Percentiles rank a stretch among this genome's conserved stretches.
phyloP scores from a whole-genome alignment of 1,140 invertebrate genomes.

The Orius insidiosus region DNA sequence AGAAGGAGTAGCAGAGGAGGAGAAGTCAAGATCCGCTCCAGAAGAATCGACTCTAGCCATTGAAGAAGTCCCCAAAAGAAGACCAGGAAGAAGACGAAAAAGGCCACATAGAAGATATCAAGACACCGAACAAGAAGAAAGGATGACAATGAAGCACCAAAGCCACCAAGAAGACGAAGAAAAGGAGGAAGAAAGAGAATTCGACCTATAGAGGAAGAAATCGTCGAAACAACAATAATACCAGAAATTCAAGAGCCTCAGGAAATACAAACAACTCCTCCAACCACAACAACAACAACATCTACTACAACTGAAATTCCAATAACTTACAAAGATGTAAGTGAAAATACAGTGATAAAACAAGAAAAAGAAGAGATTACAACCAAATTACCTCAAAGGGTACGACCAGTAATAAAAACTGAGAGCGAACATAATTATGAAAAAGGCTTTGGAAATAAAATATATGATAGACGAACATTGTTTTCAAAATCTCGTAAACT shows the following conservation, averaged over 20 bases:
- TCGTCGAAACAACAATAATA: slow-evolving; percentile 8
- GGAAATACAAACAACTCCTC: slow-evolving; percentile 8
- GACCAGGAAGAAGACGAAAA: slow-evolving; percentile 27
- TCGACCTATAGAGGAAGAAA: slow-evolving; percentile 1
- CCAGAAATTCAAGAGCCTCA: slow-evolving; percentile 8
- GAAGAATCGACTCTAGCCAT: slow-evolving; percentile 18
- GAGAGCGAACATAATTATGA: not conserved
- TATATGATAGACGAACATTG: slow-evolving; percentile 17
- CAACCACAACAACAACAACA: not conserved
- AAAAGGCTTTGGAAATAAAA: slow-evolving; percentile 4
- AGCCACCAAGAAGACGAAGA: slow-evolving; percentile 15
- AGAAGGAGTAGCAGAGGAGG: slow-evolving; percentile 4
- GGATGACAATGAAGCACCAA: slow-evolving; percentile 7
- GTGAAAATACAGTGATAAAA: not conserved
- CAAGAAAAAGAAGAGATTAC: slow-evolving; percentile 1
- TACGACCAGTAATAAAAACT: not conserved
- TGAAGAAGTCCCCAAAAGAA: slow-evolving; percentile 22
- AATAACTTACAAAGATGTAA: not conserved
- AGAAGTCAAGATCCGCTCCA: slow-evolving; percentile 20
- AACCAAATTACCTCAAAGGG: slow-evolving; percentile 4
- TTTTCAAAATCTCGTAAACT: slow-evolving; percentile 18
- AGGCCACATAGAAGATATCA: slow-evolving; percentile 16
- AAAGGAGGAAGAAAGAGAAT: slow-evolving; percentile 16
- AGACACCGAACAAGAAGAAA: slow-evolving; percentile 12
- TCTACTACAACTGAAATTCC: slow-evolving; percentile 1